phyloP scores from a whole-genome alignment of 1,140 invertebrate genomes.

The Scaptomyza graminum region DNA sequence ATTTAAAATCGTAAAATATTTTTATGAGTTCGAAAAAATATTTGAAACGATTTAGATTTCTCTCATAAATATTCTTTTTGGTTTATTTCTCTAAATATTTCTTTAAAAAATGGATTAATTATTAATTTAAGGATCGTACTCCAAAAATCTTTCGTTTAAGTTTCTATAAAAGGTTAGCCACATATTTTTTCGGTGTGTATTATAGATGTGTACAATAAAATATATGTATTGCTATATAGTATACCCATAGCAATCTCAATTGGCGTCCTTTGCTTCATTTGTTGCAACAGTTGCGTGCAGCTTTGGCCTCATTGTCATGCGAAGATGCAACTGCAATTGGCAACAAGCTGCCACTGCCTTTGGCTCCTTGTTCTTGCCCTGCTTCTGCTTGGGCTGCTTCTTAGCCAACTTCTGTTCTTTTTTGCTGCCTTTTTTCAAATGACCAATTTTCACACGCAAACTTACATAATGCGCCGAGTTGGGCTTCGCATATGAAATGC shows the following conservation, averaged over 20 bases:
- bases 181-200: too few relatives aligned
- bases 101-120: too few relatives aligned
- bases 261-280: constrained; percentile 15
- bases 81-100: too few relatives aligned
- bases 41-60: too few relatives aligned
- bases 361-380: constrained; percentile 18
- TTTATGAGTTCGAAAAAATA: too few relatives aligned
- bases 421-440: constrained; percentile 74
- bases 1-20: too few relatives aligned
- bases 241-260: constrained; percentile 21
- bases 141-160: too few relatives aligned
- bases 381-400: constrained; percentile 9
- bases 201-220: not conserved
- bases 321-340: constrained; percentile 35
- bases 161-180: not conserved
- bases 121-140: too few relatives aligned
- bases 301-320: constrained; percentile 45
- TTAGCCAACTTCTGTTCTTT: constrained; percentile 20
- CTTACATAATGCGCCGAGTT: constrained; percentile 64
- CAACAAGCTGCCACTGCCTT: constrained; percentile 1
- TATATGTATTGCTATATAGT: not conserved
- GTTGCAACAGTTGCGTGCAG: constrained; percentile 34
- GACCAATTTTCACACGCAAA: constrained; percentile 82
- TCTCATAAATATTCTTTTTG: too few relatives aligned
- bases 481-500: constrained; percentile 68